Evolutionary conservation across 2,888 invertebrate genomes (phyloP).

Genomic region (Suillia variegata): DNA sequence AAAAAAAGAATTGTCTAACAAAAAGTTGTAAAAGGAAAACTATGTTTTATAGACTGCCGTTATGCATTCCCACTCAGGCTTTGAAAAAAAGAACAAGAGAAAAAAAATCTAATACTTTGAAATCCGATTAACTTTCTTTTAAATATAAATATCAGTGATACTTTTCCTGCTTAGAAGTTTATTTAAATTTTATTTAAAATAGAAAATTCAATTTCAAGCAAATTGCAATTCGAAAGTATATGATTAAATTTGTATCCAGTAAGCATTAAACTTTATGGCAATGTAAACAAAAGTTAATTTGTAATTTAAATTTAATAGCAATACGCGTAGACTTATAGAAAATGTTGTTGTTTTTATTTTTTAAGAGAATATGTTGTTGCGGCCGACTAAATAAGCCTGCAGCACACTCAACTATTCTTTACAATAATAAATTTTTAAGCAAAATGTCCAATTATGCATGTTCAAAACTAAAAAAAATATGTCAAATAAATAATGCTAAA

Average conservation of each 20-base stretch:
- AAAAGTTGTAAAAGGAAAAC: background rate
- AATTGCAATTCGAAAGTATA: background rate
- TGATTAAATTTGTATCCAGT: too few species aligned
- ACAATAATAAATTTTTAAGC: too few species aligned
- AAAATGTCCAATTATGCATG: too few species aligned
- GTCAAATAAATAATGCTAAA: too few species aligned
- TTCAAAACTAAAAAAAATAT: too few species aligned
- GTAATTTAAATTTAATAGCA: too few species aligned
- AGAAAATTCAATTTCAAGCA: background rate
- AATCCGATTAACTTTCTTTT: background rate
- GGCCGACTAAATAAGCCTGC: too few species aligned
- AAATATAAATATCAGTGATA: background rate
- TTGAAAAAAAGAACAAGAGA: background rate
- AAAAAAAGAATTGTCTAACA: background rate
- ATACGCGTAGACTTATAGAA: too few species aligned
- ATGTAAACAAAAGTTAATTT: background rate
- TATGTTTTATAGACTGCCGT: background rate
- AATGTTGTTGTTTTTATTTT: too few species aligned
- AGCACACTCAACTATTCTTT: too few species aligned
- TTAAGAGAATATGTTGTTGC: too few species aligned
- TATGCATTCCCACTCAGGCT: slow-evolving; percentile 1
- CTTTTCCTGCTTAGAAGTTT: background rate
- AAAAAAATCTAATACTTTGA: background rate
- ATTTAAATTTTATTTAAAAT: background rate
- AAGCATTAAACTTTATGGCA: background rate